These are phyloP conservation scores for Caenorhabditis briggsae DNA, from an alignment of 1,140 invertebrate species.

Conservation along the genomic window DNA sequence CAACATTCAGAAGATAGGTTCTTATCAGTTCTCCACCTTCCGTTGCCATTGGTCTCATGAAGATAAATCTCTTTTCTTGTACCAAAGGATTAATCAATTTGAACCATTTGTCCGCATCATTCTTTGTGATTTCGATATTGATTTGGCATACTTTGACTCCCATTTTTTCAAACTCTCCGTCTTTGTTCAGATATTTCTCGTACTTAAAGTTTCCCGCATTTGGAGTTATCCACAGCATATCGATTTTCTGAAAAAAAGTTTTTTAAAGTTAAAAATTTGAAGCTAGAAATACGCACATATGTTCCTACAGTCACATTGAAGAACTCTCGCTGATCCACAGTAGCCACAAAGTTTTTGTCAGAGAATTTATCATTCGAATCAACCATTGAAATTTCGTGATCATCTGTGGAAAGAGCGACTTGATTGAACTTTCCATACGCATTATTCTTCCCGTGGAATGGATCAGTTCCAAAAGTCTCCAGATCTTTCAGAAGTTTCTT, in stretches of 20 bases:
- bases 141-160: constrained; percentile 11
- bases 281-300: background rate
- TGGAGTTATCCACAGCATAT: constrained; percentile 15
- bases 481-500: background rate
- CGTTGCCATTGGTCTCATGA: constrained; percentile 30
- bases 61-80: constrained; percentile 23
- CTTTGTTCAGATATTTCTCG: constrained; percentile 31
- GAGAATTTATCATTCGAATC: background rate
- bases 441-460: constrained; percentile 23
- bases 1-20: constrained; percentile 24
- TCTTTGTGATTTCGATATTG: constrained; percentile 36
- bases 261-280: background rate
- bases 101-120: constrained; percentile 12
- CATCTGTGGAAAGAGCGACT: constrained; percentile 7
- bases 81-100: constrained; percentile 22
- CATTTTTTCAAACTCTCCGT: constrained; percentile 43
- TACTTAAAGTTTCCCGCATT: constrained; percentile 28
- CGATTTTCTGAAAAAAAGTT: constrained; percentile 33
- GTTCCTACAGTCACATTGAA: constrained; percentile 16
- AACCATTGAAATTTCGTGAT: background rate
- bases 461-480: background rate
- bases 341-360: constrained; percentile 15
- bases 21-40: constrained; percentile 27
- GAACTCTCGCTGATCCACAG: background rate
- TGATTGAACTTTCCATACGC: background rate